Percentiles rank a stretch among this genome's conserved stretches.
phyloP scores from a whole-genome alignment of 2,113 vertebrate genomes.

The Chaenocephalus aceratus region DNA sequence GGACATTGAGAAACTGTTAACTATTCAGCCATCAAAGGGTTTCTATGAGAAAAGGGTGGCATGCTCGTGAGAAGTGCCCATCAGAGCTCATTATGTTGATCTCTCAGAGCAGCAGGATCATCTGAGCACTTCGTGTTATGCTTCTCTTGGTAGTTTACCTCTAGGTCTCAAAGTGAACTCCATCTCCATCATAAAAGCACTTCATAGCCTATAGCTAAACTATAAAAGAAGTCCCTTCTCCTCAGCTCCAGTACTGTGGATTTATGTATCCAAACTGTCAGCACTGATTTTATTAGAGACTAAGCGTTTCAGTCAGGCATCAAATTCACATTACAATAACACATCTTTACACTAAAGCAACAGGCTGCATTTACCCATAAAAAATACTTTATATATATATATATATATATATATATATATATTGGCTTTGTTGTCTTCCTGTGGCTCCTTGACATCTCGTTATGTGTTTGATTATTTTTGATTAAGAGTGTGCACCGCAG shows the following conservation, averaged over 20 bases:
- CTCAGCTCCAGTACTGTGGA: background rate
- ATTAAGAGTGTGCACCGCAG: too few relatives aligned
- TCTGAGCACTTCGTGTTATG: constrained; percentile 3
- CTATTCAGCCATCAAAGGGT: constrained; percentile 26
- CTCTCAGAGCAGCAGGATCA: constrained; percentile 20
- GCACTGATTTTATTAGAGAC: background rate
- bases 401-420: too few relatives aligned
- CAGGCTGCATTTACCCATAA: too few relatives aligned
- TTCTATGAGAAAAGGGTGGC: constrained; percentile 29
- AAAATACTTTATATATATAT: too few relatives aligned
- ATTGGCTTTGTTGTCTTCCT: too few relatives aligned
- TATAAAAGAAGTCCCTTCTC: background rate
- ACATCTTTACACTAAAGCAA: background rate
- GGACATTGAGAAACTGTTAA: constrained; percentile 22
- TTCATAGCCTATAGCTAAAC: background rate
- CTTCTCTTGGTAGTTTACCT: background rate
- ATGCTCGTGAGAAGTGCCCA: constrained; percentile 17
- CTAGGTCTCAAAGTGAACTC: constrained; percentile 7
- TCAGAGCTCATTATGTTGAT: constrained; percentile 29
- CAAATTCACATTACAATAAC: background rate
- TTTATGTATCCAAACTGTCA: background rate
- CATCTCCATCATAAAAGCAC: constrained; percentile 1
- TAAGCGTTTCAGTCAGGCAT: too few relatives aligned
- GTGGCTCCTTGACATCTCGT: too few relatives aligned
- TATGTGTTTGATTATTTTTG: too few relatives aligned